These are phyloP conservation scores for Balaeniceps rex DNA, from an alignment of 2,113 vertebrate genomes.

Conservation along the genomic window DNA sequence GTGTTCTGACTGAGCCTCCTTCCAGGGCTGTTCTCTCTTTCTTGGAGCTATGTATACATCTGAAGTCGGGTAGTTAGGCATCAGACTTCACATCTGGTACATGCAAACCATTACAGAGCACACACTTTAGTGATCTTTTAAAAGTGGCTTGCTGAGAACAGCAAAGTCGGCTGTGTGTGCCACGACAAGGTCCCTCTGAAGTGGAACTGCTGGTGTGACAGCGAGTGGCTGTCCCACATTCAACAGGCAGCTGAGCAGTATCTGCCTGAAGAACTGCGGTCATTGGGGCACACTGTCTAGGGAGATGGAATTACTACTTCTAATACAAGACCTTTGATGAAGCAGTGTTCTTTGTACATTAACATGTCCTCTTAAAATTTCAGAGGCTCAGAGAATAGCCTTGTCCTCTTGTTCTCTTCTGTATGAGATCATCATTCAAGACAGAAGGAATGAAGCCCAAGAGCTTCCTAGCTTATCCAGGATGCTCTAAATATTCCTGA, in stretches of 20 bases:
- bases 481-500: background rate
- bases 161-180: background rate
- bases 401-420: background rate
- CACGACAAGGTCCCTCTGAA: background rate
- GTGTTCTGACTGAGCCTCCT: background rate
- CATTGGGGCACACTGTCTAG: background rate
- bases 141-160: background rate
- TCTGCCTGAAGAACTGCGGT: background rate
- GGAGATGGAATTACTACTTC: background rate
- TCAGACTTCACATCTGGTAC: background rate
- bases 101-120: background rate
- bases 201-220: background rate
- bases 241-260: background rate
- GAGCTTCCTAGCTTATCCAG: background rate
- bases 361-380: background rate
- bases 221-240: background rate
- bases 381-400: background rate
- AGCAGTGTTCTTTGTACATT: background rate
- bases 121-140: background rate
- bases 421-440: background rate
- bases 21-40: background rate
- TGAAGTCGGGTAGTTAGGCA: background rate
- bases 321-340: background rate
- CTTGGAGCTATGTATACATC: background rate
- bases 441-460: background rate